Base-by-base conservation (phyloP, 2,113 vertebrate species). In the Engraulis encrasicolus region DNA sequence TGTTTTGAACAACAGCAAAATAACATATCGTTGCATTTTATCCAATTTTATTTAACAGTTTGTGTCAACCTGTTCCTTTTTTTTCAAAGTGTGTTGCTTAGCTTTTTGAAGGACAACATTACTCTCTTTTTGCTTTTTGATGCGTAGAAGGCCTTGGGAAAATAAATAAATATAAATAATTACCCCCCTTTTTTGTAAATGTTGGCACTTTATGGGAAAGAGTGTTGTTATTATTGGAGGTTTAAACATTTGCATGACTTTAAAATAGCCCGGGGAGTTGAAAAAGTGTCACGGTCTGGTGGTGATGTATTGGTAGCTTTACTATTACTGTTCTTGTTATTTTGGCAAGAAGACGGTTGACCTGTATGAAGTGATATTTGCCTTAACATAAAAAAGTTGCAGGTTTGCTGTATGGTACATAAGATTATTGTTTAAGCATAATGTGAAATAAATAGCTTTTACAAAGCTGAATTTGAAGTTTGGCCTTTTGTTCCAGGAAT, bases 391-490 rank as follows among this genome's bases (percentile, higher is more conserved):
- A 84, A 80, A 48, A n/a, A 61, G 66, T 84, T 86, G 77, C 83
- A 31, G 83, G 61, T 83, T 89, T 90, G 87, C 89, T 86, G 83
- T 88, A 84, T 91, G 87, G 81, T 88, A 91, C 88, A 88, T 84
- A 81, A 89, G 84, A 86, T 81, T 83, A 36, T 89, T 89, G 85
- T 94, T 93, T 90, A 88, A 92, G 88, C 90, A 87, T 86, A 91
- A 88, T 92, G 87, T 92, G 86, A 91, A 94, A 93, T 94, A 94
- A 93, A 94, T 89, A 84, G 90, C 90, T 93, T 94, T 93, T 91
- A 93, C 88, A 92, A 92, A 93, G 87, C 84, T 89, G 79, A 85
- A 84, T 34, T 66, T 15, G 34, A 31, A 45, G 27, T 71, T n/a
- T n/a, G n/a, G n/a, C n/a, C n/a, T n/a, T n/a, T n/a, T n/a, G n/a